Base-by-base conservation (phyloP, 2,888 invertebrate species). In the Thysanoteuthis rhombus region DNA sequence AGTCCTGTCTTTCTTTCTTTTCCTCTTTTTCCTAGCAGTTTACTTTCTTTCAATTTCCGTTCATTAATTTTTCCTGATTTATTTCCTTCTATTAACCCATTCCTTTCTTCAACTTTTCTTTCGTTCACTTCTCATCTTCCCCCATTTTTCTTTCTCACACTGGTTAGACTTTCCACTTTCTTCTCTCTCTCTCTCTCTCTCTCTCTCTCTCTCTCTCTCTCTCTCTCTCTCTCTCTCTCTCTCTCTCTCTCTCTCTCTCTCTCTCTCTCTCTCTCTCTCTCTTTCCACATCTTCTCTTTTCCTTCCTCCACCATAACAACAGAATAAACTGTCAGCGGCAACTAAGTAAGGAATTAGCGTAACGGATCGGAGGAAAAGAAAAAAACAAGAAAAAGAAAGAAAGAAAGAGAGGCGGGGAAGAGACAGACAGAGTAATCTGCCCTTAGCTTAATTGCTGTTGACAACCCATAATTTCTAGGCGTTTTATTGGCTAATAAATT, bases 401-500 rank as follows among this genome's bases (percentile, higher is more conserved):
- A 22, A 25, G 12, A 16, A 12, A n/a, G n/a, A 2, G n/a, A n/a
- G 3, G 75, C 16, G n/a, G 32, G n/a, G 75, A 28, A 45, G 92
- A 92, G 45, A 92, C 16, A 92, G 40, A 2, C 52, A 47, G 58
- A 28, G 47, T 47, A 58, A 93, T 58, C 93, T 93, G 52, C 38
- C 58, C 36, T 93, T 52, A 93, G 47, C 58, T 47, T 93, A 93
- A 93, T 93, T 93, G 52, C 93, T 93, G 36, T 8, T 93, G 93
- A 93, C 93, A 93, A 36, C 93, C 93, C 52, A 47, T 93, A 93
- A 93, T 93, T 93, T 93, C 92, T 42, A 45, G 39, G 45, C n/a
- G 92, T 92, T 92, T 92, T 92, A 92, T 92, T 92, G 40, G 92
- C 40, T 92, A 92, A 92, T 92, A 92, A 92, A 92, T 92, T 40